Base-by-base conservation (phyloP, 1,140 invertebrate species). In the Temnothorax curvispinosus region DNA sequence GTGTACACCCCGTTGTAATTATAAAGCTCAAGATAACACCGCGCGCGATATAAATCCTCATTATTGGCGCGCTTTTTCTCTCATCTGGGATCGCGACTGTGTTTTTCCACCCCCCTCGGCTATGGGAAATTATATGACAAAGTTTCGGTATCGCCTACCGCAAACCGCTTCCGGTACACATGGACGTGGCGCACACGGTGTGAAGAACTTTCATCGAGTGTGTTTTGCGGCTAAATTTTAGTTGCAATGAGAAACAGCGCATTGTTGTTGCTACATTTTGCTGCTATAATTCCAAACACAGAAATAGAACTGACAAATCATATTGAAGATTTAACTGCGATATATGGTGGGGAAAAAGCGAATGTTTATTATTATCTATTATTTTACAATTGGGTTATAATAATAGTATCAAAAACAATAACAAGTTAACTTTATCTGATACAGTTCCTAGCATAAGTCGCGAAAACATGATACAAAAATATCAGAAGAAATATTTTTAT, bases 61-160 rank as follows among this genome's bases (percentile, higher is more conserved):
- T 82, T 87, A 88, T 85, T 58, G 76, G 54, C 13, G n/a, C 9
- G 35, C 52, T 69, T 87, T 82, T 82, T 74, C 69, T 62, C 67
- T 71, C 67, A 11, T 54, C 41, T 35, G 75, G 87, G 54, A 52
- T 67, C 41, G 44, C 69, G 50, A 32, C 9, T 15, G 6, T 18
- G 35, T 80, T 87, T 58, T 54, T 60, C 67, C 54, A 4, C 5
- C 41, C 9, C 44, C 44, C 44, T n/a, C 67, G 35, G 52, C 18
- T 44, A 77, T 21, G 72, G 86, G 47, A 71, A 88, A 88, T 88
- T 88, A 88, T 88, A 78, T 78, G 86, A 60, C 65, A 77, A 69
- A 88, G 76, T 80, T 75, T 88, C 52, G 38, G 38, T 76, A 54
- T 72, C 72, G 35, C 9, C 52, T 38, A 75, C 72, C 65, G n/a